Evolutionary conservation across 2,797 vertebrate genomes (phyloP).

Genomic region (Onychomys torridus): DNA sequence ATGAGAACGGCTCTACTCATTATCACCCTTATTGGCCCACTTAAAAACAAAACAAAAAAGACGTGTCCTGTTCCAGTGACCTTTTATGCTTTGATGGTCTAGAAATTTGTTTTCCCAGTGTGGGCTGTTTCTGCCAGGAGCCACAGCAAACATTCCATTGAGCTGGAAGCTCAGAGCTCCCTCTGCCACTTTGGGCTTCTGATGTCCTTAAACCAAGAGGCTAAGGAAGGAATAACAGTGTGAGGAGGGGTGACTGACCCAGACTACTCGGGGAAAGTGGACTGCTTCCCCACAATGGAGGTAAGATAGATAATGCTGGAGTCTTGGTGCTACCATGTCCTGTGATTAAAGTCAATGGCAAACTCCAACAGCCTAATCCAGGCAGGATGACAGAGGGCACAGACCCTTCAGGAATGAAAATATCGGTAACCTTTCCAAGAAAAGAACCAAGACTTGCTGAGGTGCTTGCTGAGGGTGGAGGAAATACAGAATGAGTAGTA

Average conservation of each 20-base stretch:
- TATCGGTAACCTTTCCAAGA: background rate
- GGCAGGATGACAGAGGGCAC: background rate
- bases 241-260: background rate
- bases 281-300: background rate
- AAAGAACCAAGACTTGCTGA: background rate
- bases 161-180: background rate
- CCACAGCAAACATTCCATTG: background rate
- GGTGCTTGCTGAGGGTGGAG: background rate
- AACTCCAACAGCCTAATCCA: background rate
- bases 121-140: background rate
- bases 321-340: no score
- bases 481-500: background rate
- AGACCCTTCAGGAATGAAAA: background rate
- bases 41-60: background rate
- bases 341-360: background rate
- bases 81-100: background rate
- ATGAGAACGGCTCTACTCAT: background rate
- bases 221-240: background rate
- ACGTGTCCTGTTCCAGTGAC: background rate
- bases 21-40: no score
- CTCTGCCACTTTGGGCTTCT: background rate
- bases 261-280: background rate
- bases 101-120: background rate
- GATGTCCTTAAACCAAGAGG: background rate
- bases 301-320: background rate